A percentile compares a stretch with the other conserved stretches of the same genome.
These are phyloP conservation scores for Xanthorhoe spadicearia DNA, from an alignment of 2,888 invertebrate genomes.

Conservation along the genomic window DNA sequence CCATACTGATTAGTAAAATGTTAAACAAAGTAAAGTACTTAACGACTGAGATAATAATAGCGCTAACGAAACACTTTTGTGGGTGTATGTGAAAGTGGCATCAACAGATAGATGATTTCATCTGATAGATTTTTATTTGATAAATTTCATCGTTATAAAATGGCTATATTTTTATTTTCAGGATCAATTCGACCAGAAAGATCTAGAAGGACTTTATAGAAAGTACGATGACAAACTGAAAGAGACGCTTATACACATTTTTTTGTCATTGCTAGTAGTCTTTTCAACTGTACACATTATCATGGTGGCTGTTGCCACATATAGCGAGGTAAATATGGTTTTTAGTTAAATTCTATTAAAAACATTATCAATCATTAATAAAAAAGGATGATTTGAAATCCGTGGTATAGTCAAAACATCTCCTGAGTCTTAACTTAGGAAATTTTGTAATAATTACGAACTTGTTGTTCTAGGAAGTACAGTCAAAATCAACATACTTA, in stretches of 20 bases:
- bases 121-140: no score
- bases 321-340: constrained; percentile 59
- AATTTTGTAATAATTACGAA: no score
- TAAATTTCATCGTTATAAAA: neutral
- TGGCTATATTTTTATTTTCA: constrained; percentile 66
- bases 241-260: constrained; percentile 91
- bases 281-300: constrained; percentile 87
- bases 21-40: no score
- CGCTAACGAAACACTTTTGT: no score
- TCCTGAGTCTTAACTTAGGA: no score
- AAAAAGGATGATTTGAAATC: no score
- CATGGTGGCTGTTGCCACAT: constrained; percentile 81
- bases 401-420: no score
- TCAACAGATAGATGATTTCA: no score
- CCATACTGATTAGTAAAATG: neutral
- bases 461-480: constrained; percentile 63
- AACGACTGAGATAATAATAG: no score
- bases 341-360: neutral
- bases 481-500: constrained; percentile 71
- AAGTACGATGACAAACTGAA: constrained; percentile 91
- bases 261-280: constrained; percentile 88
- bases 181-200: constrained; percentile 91
- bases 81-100: no score
- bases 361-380: neutral
- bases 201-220: constrained; percentile 89